Percentiles rank a stretch among this genome's conserved stretches.
Evolutionary conservation across 1,140 invertebrate genomes (phyloP).

Genomic region (Halictus rubicundus): DNA sequence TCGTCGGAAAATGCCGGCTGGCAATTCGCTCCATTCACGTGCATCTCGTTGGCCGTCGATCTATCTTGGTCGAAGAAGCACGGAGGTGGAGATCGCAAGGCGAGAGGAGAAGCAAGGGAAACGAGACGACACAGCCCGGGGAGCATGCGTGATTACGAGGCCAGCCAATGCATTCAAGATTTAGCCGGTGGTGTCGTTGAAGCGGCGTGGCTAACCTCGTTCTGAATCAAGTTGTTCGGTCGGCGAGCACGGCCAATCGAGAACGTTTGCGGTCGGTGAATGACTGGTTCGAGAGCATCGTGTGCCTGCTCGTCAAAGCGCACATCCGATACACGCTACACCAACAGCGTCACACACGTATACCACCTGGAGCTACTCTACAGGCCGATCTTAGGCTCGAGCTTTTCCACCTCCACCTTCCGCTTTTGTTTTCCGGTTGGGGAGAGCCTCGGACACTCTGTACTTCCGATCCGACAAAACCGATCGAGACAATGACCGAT

Average conservation of each 20-base stretch:
- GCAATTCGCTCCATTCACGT: slow-evolving; percentile 43
- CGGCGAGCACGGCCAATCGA: slow-evolving; percentile 61
- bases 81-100: too few relatives aligned
- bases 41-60: neutral
- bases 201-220: slow-evolving; percentile 58
- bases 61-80: neutral
- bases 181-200: slow-evolving; percentile 40
- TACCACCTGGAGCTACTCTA: neutral
- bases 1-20: neutral
- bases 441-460: too few relatives aligned
- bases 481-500: too few relatives aligned
- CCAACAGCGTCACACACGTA: neutral
- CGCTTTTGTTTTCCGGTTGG: too few relatives aligned
- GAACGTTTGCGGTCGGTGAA: slow-evolving; percentile 61
- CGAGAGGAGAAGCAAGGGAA: too few relatives aligned
- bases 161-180: slow-evolving; percentile 48
- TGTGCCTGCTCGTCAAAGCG: slow-evolving; percentile 59
- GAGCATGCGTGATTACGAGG: slow-evolving; percentile 51
- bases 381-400: too few relatives aligned
- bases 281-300: slow-evolving; percentile 52
- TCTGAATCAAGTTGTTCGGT: slow-evolving; percentile 62
- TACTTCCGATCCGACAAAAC: too few relatives aligned
- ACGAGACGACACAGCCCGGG: neutral
- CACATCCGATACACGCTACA: slow-evolving; percentile 58
- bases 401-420: too few relatives aligned